Base-by-base conservation (phyloP, 2,113 vertebrate species). In the Apteryx owenii region DNA sequence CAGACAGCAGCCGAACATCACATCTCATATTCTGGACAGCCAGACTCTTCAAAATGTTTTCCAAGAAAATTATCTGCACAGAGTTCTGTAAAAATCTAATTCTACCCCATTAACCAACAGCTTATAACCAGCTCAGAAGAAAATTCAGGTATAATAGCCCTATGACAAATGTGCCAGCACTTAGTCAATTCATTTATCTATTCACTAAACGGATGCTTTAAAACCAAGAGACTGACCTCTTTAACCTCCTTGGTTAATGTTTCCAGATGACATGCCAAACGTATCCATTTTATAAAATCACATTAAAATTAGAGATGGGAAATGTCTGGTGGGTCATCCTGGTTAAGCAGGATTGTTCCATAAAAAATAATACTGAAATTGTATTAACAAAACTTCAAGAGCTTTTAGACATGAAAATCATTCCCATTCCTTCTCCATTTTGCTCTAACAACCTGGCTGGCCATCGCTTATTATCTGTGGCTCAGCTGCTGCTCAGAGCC, bases 71-170 rank as follows among this genome's bases (percentile, higher is more conserved):
- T 40, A 95, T 95, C 95, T 68, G 54, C 81, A 85, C 53, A 68
- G 64, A 95, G 46, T 95, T 95, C 95, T 95, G 68, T 85, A 96
- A 96, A 95, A 97, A 97, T 95, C 95, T 95, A 97, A 97, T 97
- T 96, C 91, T 91, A 46, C 4, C 7, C 71, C 89, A 83, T 97
- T 96, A 95, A 91, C 96, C 85, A 88, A 93, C 48, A 90, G 79
- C 60, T 95, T 88, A 80, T 70, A 88, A 95, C 53, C 72, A 88
- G 46, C 23, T 33, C 54, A 89, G 81, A 20, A 91, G 87, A 94
- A 95, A 66, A 42, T 18, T 40, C 78, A 94, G 50, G 46, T 88
- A 42, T 95, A 95, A 97, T 85, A 93, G 71, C 66, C 71, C 68
- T 85, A n/a, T 89, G 92, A 94, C 26, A 97, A 95, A 94, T 96